phyloP scores from a whole-genome alignment of 2,113 vertebrate genomes.

The Rynchops niger region DNA sequence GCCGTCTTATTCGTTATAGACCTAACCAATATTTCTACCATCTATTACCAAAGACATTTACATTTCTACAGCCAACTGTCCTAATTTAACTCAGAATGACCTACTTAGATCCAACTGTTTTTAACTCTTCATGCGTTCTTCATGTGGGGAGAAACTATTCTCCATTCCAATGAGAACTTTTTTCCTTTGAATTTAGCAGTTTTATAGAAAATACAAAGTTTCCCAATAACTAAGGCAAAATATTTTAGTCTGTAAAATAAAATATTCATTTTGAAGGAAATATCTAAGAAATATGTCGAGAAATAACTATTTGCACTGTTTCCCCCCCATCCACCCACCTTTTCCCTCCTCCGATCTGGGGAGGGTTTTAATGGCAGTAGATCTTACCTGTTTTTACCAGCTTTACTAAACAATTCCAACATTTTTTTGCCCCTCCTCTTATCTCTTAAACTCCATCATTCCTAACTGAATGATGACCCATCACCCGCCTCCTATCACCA shows the following conservation, averaged over 20 bases:
- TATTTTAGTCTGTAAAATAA: neutral
- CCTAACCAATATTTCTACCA: neutral
- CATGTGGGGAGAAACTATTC: neutral
- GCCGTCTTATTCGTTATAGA: neutral
- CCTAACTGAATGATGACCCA: neutral
- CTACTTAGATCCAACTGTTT: neutral
- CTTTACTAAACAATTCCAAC: neutral
- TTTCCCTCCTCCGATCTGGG: neutral
- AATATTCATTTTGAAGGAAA: neutral
- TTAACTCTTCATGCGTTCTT: neutral
- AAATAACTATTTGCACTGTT: neutral
- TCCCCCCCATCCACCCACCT: rapidly evolving
- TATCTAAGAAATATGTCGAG: neutral
- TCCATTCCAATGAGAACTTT: neutral
- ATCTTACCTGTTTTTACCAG: neutral
- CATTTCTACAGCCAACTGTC: neutral
- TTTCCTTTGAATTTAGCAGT: neutral
- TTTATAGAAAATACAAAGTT: neutral
- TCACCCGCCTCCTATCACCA: too few species aligned
- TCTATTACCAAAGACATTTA: neutral
- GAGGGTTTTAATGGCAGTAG: neutral
- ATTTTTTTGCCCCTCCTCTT: neutral
- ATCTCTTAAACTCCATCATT: neutral
- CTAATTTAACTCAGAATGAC: neutral
- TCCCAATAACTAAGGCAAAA: neutral